Base-by-base conservation (phyloP, 1,140 invertebrate species). In the Leptopilina boulardi region DNA sequence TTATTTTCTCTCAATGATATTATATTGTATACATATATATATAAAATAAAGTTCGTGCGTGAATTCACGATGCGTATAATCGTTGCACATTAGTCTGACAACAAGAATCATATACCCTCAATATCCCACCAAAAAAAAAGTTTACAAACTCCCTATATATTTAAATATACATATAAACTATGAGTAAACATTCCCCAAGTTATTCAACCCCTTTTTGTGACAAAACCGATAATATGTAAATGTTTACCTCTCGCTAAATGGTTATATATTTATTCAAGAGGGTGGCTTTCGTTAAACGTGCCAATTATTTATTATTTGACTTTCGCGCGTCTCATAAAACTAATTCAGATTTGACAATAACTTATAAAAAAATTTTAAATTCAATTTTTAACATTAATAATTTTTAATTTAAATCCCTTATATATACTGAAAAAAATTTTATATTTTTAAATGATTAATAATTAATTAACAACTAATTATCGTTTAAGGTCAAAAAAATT, bases 11-110 rank as follows among this genome's bases (percentile, higher is more conserved):
- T 38, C 34, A 38, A 38, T 38, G 26, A 30, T 30, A 30, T n/a
- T n/a, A n/a, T n/a, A n/a, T n/a, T n/a, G n/a, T n/a, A n/a, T n/a
- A n/a, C n/a, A n/a, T n/a, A n/a, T n/a, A 10, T 18, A 71, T 41
- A 15, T 26, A 11, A 18, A 21, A 38, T 78, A 47, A 47, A 74
- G 78, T 77, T 81, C 81, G 84, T 84, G 83, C 77, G 76, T 80
- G 81, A 75, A 70, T 47, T 77, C 84, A 85, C 73, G 80, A 76
- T 83, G 84, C 84, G 80, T 85, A 78, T 85, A 85, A 85, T 85
- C 83, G 81, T 76, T 74, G 72, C 75, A 76, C 83, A 82, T 84
- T 85, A 84, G 79, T 42, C 71, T 66, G 59, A 66, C 56, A 26
- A 26, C 15, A 23, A 38, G 34, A 30, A 66, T 66, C 59, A n/a